Evolutionary conservation across 2,797 vertebrate genomes (phyloP).

Genomic region (Cynopterus sphinx): DNA sequence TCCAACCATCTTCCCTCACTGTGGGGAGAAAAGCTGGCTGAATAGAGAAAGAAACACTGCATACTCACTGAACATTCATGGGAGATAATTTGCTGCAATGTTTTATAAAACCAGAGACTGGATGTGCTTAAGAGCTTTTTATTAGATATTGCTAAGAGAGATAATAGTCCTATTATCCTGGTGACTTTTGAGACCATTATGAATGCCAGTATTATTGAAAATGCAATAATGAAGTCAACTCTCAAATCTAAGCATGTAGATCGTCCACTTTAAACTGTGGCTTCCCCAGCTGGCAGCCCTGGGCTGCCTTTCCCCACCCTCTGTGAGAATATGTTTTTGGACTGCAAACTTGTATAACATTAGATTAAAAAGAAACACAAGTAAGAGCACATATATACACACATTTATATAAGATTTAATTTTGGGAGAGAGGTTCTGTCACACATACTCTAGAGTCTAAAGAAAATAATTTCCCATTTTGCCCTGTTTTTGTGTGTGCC

Average conservation of each 20-base stretch:
- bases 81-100: slow-evolving; percentile 75
- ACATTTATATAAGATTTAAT: too few species aligned
- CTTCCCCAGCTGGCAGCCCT: background rate
- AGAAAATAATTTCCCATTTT: background rate
- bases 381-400: background rate
- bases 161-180: slow-evolving; percentile 80
- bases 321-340: background rate
- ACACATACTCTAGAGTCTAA: background rate
- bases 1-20: background rate
- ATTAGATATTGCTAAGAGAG: slow-evolving; percentile 79
- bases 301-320: background rate
- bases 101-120: slow-evolving; percentile 77
- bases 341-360: background rate
- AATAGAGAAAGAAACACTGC: slow-evolving; percentile 67
- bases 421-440: background rate
- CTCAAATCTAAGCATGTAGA: slow-evolving; percentile 28
- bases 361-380: background rate
- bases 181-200: slow-evolving; percentile 75
- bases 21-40: slow-evolving; percentile 59
- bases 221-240: slow-evolving; percentile 70
- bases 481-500: background rate
- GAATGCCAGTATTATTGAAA: slow-evolving; percentile 79
- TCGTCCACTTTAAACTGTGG: slow-evolving; percentile 35
- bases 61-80: slow-evolving; percentile 72
- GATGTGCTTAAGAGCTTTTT: slow-evolving; percentile 83